Evolutionary conservation across 1,140 invertebrate genomes (phyloP).

Genomic region (Brachionus rubens): DNA sequence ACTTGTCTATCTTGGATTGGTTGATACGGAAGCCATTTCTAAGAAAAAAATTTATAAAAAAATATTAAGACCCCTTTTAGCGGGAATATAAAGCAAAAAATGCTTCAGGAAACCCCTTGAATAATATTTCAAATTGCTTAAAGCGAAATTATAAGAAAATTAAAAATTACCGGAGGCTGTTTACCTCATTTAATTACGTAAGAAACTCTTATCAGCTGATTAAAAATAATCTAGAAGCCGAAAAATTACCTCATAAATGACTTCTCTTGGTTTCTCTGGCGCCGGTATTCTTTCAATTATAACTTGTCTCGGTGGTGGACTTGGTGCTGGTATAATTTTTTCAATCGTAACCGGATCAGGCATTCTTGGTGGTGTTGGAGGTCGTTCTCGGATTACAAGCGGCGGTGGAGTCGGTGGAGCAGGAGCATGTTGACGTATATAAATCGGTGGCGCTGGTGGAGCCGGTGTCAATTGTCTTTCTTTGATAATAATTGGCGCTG

Average conservation of each 20-base stretch:
- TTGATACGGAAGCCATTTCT: slow-evolving; percentile 45
- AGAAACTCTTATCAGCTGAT: too few relatives aligned
- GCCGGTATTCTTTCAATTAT: slow-evolving; percentile 42
- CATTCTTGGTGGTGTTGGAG: slow-evolving; percentile 26
- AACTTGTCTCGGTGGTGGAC: slow-evolving; percentile 42
- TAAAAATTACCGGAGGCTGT: too few relatives aligned
- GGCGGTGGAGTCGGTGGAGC: slow-evolving; percentile 39
- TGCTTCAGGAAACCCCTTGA: too few relatives aligned
- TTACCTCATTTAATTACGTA: too few relatives aligned
- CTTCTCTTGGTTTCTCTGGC: slow-evolving; percentile 24
- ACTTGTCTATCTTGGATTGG: slow-evolving; percentile 25
- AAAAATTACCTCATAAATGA: slow-evolving; percentile 40
- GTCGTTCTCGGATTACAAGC: slow-evolving; percentile 1
- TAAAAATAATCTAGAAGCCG: too few relatives aligned
- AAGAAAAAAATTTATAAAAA: neutral
- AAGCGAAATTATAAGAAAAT: too few relatives aligned
- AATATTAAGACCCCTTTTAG: neutral
- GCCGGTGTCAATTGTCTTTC: slow-evolving; percentile 35
- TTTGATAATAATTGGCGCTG: slow-evolving; percentile 35
- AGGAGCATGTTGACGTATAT: slow-evolving; percentile 26
- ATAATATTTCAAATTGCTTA: too few relatives aligned
- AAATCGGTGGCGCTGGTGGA: slow-evolving; percentile 20
- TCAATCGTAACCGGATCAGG: slow-evolving; percentile 24
- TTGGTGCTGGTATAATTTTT: slow-evolving; percentile 44
- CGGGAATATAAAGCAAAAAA: too few relatives aligned